Percentiles rank a stretch among this genome's conserved stretches.
Conservation (phyloP, 2,797 vertebrate genomes). For the Ctenosaura bakeri region DNA sequence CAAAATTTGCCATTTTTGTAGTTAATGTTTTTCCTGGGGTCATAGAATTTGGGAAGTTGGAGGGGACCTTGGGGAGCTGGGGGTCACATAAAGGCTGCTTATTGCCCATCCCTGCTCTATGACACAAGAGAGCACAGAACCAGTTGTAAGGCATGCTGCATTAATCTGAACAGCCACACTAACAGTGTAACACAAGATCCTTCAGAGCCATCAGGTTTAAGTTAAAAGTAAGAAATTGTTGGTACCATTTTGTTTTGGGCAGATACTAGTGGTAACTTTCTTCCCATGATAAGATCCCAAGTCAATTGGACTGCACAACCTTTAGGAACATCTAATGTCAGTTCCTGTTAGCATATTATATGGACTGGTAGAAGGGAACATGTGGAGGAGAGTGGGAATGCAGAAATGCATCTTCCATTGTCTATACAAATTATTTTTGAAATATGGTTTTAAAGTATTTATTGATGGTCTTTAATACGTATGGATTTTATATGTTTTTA, state of each 20-base stretch:
- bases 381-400: too few species aligned
- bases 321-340: background rate
- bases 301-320: background rate
- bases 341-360: background rate
- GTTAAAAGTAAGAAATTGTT: conserved; percentile 1
- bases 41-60: too few species aligned
- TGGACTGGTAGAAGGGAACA: background rate
- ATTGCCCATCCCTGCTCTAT: too few species aligned
- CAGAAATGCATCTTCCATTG: too few species aligned
- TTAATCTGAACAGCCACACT: background rate
- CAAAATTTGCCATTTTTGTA: too few species aligned
- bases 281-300: background rate
- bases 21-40: too few species aligned
- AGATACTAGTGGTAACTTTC: background rate
- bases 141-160: background rate
- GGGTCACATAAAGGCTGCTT: too few species aligned
- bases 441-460: too few species aligned
- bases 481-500: background rate
- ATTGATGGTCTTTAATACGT: too few species aligned
- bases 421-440: too few species aligned
- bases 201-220: background rate
- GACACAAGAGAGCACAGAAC: too few species aligned
- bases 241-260: background rate
- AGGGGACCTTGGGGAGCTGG: too few species aligned
- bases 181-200: background rate